Conservation (phyloP, 2,888 invertebrate genomes). For the Laspeyria flexula region DNA sequence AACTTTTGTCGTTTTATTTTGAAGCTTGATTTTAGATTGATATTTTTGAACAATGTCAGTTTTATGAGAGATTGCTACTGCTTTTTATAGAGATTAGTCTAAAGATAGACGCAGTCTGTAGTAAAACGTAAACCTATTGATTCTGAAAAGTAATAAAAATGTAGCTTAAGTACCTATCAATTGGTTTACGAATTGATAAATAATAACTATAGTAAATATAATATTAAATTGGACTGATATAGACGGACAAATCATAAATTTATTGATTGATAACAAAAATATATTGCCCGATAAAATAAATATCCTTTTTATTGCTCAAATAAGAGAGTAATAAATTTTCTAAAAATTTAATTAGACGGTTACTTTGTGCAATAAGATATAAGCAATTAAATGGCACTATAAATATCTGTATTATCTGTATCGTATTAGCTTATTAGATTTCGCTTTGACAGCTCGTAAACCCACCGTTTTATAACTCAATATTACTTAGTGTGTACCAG, state of each 20-base stretch:
- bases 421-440: slow-evolving; percentile 37
- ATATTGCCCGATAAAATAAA: slow-evolving; percentile 26
- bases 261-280: slow-evolving; percentile 24
- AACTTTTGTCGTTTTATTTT: slow-evolving; percentile 19
- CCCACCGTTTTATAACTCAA: slow-evolving; percentile 38
- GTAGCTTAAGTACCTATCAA: too few species aligned
- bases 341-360: slow-evolving; percentile 30
- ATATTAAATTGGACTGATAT: too few species aligned
- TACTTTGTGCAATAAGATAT: slow-evolving; percentile 20
- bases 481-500: slow-evolving; percentile 34
- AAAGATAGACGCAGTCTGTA: slow-evolving; percentile 16
- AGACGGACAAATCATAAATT: slow-evolving; percentile 17
- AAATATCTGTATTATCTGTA: slow-evolving; percentile 36
- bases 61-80: slow-evolving; percentile 32
- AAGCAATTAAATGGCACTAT: slow-evolving; percentile 20
- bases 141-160: too few species aligned
- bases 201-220: too few species aligned
- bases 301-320: slow-evolving; percentile 25
- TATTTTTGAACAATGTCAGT: slow-evolving; percentile 36
- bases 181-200: too few species aligned
- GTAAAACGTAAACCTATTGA: too few species aligned
- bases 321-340: slow-evolving; percentile 30
- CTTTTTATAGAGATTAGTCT: slow-evolving; percentile 29
- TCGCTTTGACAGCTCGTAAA: slow-evolving; percentile 39
- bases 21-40: slow-evolving; percentile 28